Evolutionary conservation across 1,140 invertebrate species (phyloP).

Genomic region (Diabrotica virgifera): DNA sequence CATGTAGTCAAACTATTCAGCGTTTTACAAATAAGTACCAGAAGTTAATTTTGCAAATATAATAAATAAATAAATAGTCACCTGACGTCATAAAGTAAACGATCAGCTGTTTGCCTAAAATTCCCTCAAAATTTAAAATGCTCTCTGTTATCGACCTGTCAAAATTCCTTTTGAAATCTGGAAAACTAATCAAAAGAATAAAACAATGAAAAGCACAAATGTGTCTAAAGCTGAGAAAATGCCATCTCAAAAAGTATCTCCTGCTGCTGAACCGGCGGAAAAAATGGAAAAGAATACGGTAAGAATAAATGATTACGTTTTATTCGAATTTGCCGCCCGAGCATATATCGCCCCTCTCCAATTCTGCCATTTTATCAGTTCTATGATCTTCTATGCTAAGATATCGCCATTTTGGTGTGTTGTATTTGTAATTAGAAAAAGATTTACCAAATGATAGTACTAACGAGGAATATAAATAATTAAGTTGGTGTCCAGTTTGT

Average conservation of each 20-base stretch:
- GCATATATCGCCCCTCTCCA: background rate
- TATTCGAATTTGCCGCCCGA: background rate
- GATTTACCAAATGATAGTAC: constrained; percentile 21
- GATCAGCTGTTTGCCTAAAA: background rate
- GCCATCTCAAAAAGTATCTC: background rate
- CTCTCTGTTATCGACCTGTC: background rate
- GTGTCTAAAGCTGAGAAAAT: constrained; percentile 10
- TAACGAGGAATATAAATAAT: constrained; percentile 19
- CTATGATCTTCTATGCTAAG: constrained; percentile 14
- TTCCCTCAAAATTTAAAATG: background rate
- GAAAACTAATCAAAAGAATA: background rate
- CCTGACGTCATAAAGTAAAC: no score
- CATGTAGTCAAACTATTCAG: no score
- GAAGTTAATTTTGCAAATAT: no score
- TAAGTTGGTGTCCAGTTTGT: constrained; percentile 11
- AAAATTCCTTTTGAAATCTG: constrained; percentile 9
- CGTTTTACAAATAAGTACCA: no score
- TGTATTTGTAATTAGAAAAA: constrained; percentile 29
- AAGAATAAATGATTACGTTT: background rate
- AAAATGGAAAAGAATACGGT: constrained; percentile 12
- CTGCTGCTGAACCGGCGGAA: background rate
- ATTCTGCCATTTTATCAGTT: background rate
- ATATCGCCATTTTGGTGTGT: constrained; percentile 33
- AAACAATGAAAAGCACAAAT: constrained; percentile 23
- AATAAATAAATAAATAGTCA: no score